Conservation (phyloP, 2,888 invertebrate genomes). For the Macrophya annulata region DNA sequence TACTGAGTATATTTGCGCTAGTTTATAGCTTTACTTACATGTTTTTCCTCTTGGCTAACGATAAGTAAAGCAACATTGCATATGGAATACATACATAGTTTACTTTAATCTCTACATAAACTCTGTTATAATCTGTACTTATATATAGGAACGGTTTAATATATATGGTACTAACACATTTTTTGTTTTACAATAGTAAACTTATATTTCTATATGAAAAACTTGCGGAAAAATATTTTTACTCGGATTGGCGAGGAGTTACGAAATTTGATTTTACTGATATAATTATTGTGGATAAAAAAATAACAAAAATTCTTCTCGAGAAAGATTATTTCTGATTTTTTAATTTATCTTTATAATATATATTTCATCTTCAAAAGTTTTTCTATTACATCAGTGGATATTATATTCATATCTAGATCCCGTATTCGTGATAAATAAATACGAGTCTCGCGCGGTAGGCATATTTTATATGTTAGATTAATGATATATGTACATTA, state of each 20-base stretch:
- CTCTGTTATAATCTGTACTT: not conserved
- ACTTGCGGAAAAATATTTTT: not conserved
- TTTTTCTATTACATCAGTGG: not conserved
- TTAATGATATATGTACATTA: slow-evolving; percentile 4
- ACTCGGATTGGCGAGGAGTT: not conserved
- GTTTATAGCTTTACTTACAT: not conserved
- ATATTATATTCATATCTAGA: not conserved
- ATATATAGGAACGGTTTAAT: not conserved
- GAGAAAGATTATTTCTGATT: not conserved
- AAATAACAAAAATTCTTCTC: not conserved
- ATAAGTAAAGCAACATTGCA: slow-evolving; percentile 28
- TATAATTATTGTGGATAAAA: not conserved
- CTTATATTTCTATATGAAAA: not conserved
- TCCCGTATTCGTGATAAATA: not conserved
- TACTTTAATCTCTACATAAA: slow-evolving; percentile 11
- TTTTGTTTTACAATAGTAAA: not conserved
- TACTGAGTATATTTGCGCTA: slow-evolving; percentile 8
- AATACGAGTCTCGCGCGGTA: not conserved
- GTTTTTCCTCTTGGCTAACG: not conserved
- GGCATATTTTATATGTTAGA: not conserved
- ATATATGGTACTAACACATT: not conserved
- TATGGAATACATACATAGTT: not conserved
- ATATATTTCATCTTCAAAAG: slow-evolving; percentile 14
- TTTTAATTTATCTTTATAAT: not conserved
- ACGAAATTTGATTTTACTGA: not conserved